Percentiles rank a stretch among this genome's conserved stretches.
Conservation (phyloP, 2,888 invertebrate species). For the Xanthia togata region DNA sequence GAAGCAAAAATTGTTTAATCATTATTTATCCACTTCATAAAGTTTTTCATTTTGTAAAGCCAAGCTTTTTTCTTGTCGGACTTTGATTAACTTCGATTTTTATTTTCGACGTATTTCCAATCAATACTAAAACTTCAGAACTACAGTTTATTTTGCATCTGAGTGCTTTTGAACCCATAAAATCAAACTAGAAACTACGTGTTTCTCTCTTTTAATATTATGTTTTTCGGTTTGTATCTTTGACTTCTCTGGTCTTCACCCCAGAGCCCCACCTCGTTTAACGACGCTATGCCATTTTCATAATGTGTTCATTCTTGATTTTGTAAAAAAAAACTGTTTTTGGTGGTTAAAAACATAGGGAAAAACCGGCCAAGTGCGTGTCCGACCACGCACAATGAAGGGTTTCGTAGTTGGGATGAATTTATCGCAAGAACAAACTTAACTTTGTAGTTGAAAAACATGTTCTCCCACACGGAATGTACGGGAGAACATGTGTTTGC, state of each 20-base stretch:
- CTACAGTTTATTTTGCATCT: neutral
- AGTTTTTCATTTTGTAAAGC: slow-evolving; percentile 33
- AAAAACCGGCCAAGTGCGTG: neutral
- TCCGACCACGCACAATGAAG: no score
- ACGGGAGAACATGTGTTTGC: no score
- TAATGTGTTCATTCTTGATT: neutral
- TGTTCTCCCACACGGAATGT: no score
- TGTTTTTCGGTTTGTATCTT: neutral
- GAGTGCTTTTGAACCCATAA: neutral
- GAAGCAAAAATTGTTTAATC: slow-evolving; percentile 50
- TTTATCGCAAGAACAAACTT: no score
- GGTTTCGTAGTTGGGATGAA: no score
- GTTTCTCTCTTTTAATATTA: neutral
- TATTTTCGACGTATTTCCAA: slow-evolving; percentile 16
- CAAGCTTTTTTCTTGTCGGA: slow-evolving; percentile 34
- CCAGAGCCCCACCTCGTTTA: neutral
- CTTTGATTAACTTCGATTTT: slow-evolving; percentile 46
- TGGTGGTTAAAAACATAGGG: no score
- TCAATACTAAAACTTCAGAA: slow-evolving; percentile 4
- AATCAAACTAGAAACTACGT: neutral
- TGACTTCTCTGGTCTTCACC: neutral
- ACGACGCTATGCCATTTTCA: neutral
- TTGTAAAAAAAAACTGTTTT: neutral
- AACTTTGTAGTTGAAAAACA: no score
- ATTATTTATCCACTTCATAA: slow-evolving; percentile 49